Percentiles rank a stretch among this genome's conserved stretches.
These are phyloP conservation scores for Paramormyrops hopkinsi DNA, from an alignment of 2,797 vertebrate genomes.

Conservation along the genomic window DNA sequence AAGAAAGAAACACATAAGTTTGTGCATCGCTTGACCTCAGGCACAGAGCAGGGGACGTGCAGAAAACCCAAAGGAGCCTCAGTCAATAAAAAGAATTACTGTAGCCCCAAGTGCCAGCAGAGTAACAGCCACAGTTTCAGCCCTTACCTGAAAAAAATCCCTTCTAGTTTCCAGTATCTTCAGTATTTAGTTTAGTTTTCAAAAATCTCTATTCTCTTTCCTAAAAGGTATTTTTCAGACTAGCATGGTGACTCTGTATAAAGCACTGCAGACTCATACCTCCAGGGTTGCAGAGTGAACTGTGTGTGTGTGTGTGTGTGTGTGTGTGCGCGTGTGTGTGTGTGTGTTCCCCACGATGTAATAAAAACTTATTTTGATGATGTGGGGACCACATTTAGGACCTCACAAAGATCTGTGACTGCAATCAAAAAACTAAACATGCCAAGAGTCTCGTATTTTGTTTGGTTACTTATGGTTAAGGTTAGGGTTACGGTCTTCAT, in stretches of 20 bases:
- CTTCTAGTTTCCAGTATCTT: background rate
- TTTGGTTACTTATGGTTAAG: too few species aligned
- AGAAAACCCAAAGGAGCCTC: background rate
- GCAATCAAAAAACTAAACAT: too few species aligned
- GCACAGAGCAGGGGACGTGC: background rate
- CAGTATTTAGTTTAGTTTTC: background rate
- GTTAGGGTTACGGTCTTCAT: too few species aligned
- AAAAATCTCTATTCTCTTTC: background rate
- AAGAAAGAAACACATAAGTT: background rate
- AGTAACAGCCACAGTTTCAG: background rate
- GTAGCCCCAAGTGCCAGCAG: background rate
- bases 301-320: background rate
- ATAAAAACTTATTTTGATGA: too few species aligned
- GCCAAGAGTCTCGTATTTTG: too few species aligned
- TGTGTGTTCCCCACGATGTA: too few species aligned
- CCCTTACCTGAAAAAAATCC: background rate
- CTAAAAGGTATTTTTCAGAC: background rate
- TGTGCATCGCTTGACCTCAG: background rate
- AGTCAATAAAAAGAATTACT: conserved; percentile 9
- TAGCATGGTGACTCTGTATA: background rate
- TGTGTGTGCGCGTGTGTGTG: background rate
- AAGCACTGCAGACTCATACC: background rate
- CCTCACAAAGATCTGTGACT: too few species aligned
- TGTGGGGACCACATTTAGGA: too few species aligned
- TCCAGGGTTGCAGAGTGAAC: background rate